Base-by-base conservation (phyloP, 2,888 invertebrate genomes). In the Drosophila pegasa region DNA sequence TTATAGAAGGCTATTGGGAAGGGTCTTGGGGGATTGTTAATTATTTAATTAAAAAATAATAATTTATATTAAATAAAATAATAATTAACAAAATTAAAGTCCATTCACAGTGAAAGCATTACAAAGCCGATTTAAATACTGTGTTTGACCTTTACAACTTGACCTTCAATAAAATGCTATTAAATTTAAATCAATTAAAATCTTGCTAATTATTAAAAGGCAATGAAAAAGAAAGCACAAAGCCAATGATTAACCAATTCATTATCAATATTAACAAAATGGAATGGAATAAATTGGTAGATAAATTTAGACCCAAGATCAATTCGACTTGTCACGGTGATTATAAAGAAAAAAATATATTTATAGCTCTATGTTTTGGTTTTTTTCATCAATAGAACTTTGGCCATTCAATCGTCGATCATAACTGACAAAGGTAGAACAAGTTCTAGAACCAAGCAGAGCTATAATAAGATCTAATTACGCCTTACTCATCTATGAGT, bases 241-340 rank as follows among this genome's bases (percentile, higher is more conserved):
- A 51, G 10, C 3, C 31, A 29, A 27, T 10, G n/a, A 40, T 45
- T 41, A 57, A n/a, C 29, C 18, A 27, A 37, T 4, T 7, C 14
- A 50, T 41, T 58, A 52, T 38, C n/a, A 29, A 50, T n/a, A 31
- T 72, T 18, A 9, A 27, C 4, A 20, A 57, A 71, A 14, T 18
- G 12, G 29, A 10, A 22, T 6, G 43, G 18, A 55, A 60, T 50
- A 43, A 1, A 25, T n/a, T 38, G 16, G 31, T 14, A 37, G 25
- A 43, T 22, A 16, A 14, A 20, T 22, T 25, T 35, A 48, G 27
- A 57, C 57, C 38, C 33, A 54, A 16, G 56, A 48, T 52, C 40
- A 69, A 60, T 57, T 51, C 35, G 38, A 50, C 37, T 29, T 43
- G 73, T 72, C 72, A 73, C 47, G 73, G 10, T 73, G 73, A 73